Evolutionary conservation across 2,888 invertebrate species (phyloP), one percentile per base, ranked within the genome.

Genomic region (Scaptomyza parva): DNA sequence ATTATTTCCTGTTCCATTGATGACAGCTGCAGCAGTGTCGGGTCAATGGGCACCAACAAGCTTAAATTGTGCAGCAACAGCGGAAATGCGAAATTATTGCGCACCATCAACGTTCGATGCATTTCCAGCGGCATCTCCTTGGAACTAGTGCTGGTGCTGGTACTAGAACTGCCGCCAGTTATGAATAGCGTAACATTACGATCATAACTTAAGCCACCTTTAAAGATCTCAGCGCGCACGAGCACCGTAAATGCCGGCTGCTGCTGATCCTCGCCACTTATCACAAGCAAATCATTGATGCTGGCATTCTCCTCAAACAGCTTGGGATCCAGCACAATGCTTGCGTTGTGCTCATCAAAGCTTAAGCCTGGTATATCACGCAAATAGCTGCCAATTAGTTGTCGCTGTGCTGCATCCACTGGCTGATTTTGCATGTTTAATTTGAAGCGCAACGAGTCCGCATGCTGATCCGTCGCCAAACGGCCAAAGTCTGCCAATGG

Each of bases 401-500:
- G 48, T 8, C 64, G 53, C 43, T 72, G 70, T 4, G 44, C 39
- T 6, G 60, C 67, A 28, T 66, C 53, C 17, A 43, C 59, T 52
- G 75, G 68, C 39, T 72, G 45, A 73, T 81, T 89, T 6, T 86
- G 81, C 37, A 91, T 73, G 33, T 89, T 81, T 18, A 91, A 63
- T 77, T 94, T 94, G 54, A 92, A 88, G 77, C 91, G 92, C 77
- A 92, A 94, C 8, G 95, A 94, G 50, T 93, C 70, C n/a, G 63
- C 59, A 14, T 69, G 37, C 22, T 74, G 69, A 22, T 82, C 61
- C 0, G 74, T 95, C 50, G 96, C 95, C 50, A 97, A 93, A 65
- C 96, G 93, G 30, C 97, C 97, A 92, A 97, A 97, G 92, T 97
- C 96, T 30, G 97, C 92, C 62, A 95, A 91, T 57, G 94, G 94